Evolutionary conservation across 53 echinoderm and acorn worm species (phyloP).

Genomic region (Echinometra lucunter): DNA sequence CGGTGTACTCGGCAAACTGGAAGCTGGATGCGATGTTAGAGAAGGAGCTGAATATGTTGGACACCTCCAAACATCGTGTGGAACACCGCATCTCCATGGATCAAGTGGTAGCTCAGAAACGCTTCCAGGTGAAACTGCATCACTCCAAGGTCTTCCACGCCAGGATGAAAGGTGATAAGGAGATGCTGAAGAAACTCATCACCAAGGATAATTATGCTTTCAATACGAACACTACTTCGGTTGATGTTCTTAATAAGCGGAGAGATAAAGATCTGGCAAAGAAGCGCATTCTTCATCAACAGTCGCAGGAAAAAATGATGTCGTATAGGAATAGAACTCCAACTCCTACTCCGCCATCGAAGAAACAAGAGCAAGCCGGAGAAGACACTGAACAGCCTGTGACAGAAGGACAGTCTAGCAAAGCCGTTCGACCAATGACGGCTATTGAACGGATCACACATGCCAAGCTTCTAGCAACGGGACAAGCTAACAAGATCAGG

Average conservation of each 20-base stretch:
- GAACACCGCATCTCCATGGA: conserved; percentile 92
- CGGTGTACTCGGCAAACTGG: conserved; percentile 96
- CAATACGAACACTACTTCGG: conserved; percentile 59
- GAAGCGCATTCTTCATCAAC: conserved; percentile 34
- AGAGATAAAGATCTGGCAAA: conserved; percentile 56
- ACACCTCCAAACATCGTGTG: conserved; percentile 84
- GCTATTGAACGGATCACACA: conserved; percentile 47
- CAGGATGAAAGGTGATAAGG: conserved; percentile 91
- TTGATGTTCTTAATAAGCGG: conserved; percentile 62
- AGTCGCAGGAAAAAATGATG: conserved; percentile 60
- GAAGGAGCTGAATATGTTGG: conserved; percentile 84
- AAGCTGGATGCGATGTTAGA: conserved; percentile 90
- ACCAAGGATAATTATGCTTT: conserved; percentile 81
- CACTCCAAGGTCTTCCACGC: conserved; percentile 91
- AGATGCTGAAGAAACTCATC: conserved; percentile 82
- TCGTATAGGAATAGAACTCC: background rate
- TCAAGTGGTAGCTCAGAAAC: conserved; percentile 85
- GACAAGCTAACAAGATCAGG: background rate
- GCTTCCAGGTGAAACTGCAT: conserved; percentile 87
- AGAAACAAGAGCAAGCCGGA: background rate
- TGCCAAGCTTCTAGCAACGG: conserved; percentile 9
- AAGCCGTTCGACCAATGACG: conserved; percentile 51
- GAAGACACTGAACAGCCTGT: background rate
- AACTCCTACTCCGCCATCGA: background rate
- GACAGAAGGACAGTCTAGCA: background rate